These are phyloP conservation scores for Meghimatium bilineatum DNA, from an alignment of 2,888 invertebrate species.

Conservation along the genomic window DNA sequence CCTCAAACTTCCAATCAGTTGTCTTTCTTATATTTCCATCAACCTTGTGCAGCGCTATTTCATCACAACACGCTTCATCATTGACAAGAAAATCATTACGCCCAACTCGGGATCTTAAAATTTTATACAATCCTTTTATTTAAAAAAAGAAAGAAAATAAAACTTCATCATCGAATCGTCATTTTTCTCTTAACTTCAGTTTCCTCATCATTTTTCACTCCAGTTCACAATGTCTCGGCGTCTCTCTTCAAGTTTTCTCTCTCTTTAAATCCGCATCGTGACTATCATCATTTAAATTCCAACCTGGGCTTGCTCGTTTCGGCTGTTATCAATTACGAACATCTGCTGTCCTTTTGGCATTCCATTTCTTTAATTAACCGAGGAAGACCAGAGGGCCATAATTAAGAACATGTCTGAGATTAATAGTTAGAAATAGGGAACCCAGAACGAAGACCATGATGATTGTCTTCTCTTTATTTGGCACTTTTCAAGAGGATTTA, in stretches of 20 bases:
- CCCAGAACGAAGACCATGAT: background rate
- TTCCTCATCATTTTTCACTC: background rate
- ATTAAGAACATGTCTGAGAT: constrained; percentile 41
- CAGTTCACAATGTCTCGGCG: background rate
- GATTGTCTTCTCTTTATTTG: constrained; percentile 9
- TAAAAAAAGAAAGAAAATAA: too few relatives aligned
- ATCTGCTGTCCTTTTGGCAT: constrained; percentile 20
- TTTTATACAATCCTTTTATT: constrained; percentile 18
- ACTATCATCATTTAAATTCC: background rate
- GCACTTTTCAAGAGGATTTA: constrained; percentile 3
- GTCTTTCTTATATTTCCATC: background rate
- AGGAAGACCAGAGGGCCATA: constrained; percentile 8
- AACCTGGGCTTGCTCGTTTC: background rate
- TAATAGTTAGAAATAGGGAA: background rate
- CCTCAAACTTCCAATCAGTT: background rate
- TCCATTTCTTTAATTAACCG: constrained; percentile 41
- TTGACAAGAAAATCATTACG: constrained; percentile 35
- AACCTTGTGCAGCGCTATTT: background rate
- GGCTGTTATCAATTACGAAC: constrained; percentile 25
- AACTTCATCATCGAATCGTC: background rate
- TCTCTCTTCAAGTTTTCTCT: too few relatives aligned
- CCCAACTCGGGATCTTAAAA: background rate
- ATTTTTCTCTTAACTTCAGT: background rate
- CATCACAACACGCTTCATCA: constrained; percentile 15
- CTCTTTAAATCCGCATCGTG: background rate